Percentiles rank a stretch among this genome's conserved stretches.
phyloP scores from a whole-genome alignment of 2,888 invertebrate genomes.

The Agonopterix heracliana region DNA sequence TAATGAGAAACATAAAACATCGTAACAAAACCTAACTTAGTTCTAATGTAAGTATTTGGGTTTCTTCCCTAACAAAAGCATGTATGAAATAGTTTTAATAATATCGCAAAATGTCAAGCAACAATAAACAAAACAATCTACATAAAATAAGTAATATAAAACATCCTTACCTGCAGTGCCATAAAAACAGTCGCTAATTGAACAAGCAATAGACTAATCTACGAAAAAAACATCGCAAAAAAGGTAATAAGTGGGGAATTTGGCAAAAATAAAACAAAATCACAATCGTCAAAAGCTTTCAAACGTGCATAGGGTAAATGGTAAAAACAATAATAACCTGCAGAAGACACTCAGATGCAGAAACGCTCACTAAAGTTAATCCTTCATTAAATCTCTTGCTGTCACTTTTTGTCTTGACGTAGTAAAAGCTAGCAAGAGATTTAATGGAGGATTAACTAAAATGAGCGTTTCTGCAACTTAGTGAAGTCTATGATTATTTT shows the following conservation, averaged over 20 bases:
- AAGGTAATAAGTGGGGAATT: conserved; percentile 28
- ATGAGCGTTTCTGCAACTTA: too few relatives aligned
- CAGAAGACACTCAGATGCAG: too few relatives aligned
- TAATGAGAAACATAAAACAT: too few relatives aligned
- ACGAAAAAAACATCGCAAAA: conserved; percentile 43
- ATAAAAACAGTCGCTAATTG: too few relatives aligned
- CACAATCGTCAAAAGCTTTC: conserved; percentile 77
- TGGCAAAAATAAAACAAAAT: conserved; percentile 68
- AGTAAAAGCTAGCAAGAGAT: too few relatives aligned
- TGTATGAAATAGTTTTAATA: conserved; percentile 15
- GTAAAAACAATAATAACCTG: not conserved
- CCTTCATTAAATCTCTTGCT: too few relatives aligned
- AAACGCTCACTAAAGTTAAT: too few relatives aligned
- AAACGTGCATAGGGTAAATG: conserved; percentile 58
- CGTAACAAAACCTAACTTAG: not conserved
- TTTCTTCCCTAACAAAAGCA: conserved; percentile 8
- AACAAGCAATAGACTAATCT: conserved; percentile 13
- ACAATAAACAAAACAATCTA: conserved; percentile 3
- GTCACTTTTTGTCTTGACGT: too few relatives aligned
- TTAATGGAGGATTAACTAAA: too few relatives aligned
- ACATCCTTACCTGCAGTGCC: conserved; percentile 49
- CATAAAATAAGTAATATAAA: conserved; percentile 4
- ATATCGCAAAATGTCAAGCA: conserved; percentile 1
- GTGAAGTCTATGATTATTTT: too few relatives aligned
- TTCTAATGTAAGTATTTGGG: not conserved